Evolutionary conservation across 2,888 invertebrate species (phyloP).

Genomic region (Macroteleia sp.): DNA sequence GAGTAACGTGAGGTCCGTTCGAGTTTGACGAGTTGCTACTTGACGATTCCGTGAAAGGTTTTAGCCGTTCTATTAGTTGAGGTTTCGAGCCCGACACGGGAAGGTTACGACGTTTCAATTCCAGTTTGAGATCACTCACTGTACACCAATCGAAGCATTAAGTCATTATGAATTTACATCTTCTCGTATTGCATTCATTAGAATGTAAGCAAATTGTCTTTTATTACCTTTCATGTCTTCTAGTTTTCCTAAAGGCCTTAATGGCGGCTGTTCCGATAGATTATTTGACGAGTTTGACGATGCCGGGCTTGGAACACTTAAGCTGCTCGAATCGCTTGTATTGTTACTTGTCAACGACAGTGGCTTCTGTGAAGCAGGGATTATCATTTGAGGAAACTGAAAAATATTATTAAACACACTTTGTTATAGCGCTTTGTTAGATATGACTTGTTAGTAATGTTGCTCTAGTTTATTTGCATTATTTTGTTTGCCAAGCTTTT

Average conservation of each 20-base stretch:
- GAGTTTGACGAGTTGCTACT: constrained; percentile 75
- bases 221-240: constrained; percentile 96
- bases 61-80: constrained; percentile 95
- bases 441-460: constrained; percentile 46
- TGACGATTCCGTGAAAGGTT: constrained; percentile 87
- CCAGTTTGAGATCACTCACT: constrained; percentile 96
- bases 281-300: constrained; percentile 78
- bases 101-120: constrained; percentile 95
- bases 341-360: constrained; percentile 82
- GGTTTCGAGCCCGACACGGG: constrained; percentile 98
- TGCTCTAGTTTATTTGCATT: constrained; percentile 43
- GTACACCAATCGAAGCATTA: too few relatives aligned
- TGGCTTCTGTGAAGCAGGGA: constrained; percentile 89
- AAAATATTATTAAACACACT: constrained; percentile 66
- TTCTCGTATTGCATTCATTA: too few relatives aligned
- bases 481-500: constrained; percentile 21
- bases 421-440: constrained; percentile 58
- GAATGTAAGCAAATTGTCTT: too few relatives aligned
- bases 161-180: too few relatives aligned
- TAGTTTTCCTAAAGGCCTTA: constrained; percentile 87
- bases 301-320: constrained; percentile 81
- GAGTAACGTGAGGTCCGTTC: constrained; percentile 81
- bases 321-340: constrained; percentile 77
- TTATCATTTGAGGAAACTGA: constrained; percentile 90
- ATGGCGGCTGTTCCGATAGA: constrained; percentile 81